These are phyloP conservation scores for Chrysodeixis includens DNA, from an alignment of 2,888 invertebrate genomes.

Conservation along the genomic window DNA sequence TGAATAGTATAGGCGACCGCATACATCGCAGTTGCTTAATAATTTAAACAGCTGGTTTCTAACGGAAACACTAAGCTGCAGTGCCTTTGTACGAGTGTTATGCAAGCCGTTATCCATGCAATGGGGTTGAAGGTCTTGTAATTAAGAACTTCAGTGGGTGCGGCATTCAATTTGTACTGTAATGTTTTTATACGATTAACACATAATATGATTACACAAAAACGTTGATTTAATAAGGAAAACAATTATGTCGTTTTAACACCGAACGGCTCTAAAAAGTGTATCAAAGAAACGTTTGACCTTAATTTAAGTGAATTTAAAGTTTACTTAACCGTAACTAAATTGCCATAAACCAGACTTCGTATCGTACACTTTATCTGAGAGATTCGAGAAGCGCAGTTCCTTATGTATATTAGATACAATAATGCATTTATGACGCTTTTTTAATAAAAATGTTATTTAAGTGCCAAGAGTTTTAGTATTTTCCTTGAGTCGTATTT, in stretches of 20 bases:
- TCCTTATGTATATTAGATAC: background rate
- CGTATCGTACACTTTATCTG: constrained; percentile 27
- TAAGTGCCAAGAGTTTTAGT: background rate
- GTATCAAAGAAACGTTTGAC: constrained; percentile 41
- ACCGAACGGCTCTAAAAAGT: constrained; percentile 8
- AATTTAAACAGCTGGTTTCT: constrained; percentile 76
- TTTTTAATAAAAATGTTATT: background rate
- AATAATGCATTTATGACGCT: background rate
- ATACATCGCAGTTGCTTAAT: constrained; percentile 73
- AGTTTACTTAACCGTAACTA: constrained; percentile 42
- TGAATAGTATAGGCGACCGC: constrained; percentile 64
- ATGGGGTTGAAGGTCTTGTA: constrained; percentile 76
- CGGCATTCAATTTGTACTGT: constrained; percentile 57
- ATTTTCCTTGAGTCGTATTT: background rate
- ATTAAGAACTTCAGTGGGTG: constrained; percentile 70
- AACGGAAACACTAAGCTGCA: constrained; percentile 79
- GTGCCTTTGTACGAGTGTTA: constrained; percentile 73
- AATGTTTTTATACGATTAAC: constrained; percentile 13
- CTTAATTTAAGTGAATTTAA: constrained; percentile 29
- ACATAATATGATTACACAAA: constrained; percentile 21
- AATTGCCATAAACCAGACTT: constrained; percentile 44
- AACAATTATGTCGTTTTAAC: constrained; percentile 22
- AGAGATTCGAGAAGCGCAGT: background rate
- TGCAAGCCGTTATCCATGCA: constrained; percentile 81
- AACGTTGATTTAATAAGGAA: constrained; percentile 26